phyloP scores from a whole-genome alignment of 2,113 vertebrate genomes.

The Corydoras sp. region DNA sequence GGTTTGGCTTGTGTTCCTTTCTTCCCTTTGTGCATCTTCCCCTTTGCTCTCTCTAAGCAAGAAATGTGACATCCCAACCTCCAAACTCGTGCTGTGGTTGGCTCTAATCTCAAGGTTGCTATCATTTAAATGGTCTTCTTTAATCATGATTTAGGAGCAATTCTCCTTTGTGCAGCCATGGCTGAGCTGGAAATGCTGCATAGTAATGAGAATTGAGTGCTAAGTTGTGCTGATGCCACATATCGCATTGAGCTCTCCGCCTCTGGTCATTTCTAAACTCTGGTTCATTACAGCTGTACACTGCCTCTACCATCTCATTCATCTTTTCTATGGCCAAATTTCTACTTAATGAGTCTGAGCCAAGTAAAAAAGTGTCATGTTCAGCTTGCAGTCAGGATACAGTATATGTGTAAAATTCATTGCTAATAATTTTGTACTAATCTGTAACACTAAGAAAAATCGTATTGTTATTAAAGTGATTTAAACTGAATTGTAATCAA shows the following conservation, averaged over 20 bases:
- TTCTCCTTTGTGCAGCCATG: conserved; percentile 44
- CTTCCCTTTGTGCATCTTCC: background rate
- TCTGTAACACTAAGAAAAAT: no score
- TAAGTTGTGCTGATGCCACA: conserved; percentile 32
- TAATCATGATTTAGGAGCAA: conserved; percentile 65
- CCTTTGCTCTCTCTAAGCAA: background rate
- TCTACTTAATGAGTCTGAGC: background rate
- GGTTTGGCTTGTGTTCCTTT: conserved; percentile 29
- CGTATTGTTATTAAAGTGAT: no score
- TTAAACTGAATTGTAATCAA: no score
- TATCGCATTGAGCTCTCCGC: conserved; percentile 15
- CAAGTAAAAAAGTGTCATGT: background rate
- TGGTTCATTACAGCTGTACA: conserved; percentile 32
- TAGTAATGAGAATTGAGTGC: conserved; percentile 60
- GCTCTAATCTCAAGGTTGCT: conserved; percentile 64
- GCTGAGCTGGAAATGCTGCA: conserved; percentile 40
- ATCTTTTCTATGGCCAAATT: background rate
- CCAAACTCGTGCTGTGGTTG: conserved; percentile 50
- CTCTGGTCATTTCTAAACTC: conserved; percentile 42
- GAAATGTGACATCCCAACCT: no score
- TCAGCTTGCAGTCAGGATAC: conserved; percentile 5
- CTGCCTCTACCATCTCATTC: conserved; percentile 16
- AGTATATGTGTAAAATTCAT: background rate
- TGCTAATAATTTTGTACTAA: background rate
- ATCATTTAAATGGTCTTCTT: conserved; percentile 54